Percentiles rank a stretch among this genome's conserved stretches.
These are phyloP conservation scores for Philantomba maxwellii DNA, from an alignment of 2,113 vertebrate species.

Conservation along the genomic window DNA sequence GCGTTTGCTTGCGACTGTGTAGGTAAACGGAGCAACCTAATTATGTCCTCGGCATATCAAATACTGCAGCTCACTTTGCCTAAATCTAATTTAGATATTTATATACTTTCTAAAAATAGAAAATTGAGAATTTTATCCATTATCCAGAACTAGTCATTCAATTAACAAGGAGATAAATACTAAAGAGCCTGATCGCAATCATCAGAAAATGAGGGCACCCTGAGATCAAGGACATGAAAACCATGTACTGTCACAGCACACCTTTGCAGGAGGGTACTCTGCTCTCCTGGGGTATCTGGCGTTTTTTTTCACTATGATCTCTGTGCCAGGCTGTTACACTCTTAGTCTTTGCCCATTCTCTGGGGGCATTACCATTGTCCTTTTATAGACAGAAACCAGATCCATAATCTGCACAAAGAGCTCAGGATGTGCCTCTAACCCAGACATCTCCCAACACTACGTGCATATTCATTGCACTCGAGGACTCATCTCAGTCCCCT, in stretches of 20 bases:
- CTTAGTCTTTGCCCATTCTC: not conserved
- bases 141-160: slow-evolving; percentile 72
- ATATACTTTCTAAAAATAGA: slow-evolving; percentile 75
- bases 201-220: slow-evolving; percentile 56
- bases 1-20: slow-evolving; percentile 54
- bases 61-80: slow-evolving; percentile 58
- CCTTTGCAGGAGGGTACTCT: not conserved
- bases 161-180: slow-evolving; percentile 70
- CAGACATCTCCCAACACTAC: not conserved
- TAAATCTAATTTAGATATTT: slow-evolving; percentile 76
- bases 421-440: not conserved
- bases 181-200: slow-evolving; percentile 47
- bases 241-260: not conserved
- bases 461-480: not conserved
- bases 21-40: slow-evolving; percentile 72
- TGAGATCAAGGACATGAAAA: slow-evolving; percentile 36
- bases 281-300: not conserved
- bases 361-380: not conserved
- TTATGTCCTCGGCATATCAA: slow-evolving; percentile 68
- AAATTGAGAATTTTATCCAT: slow-evolving; percentile 72
- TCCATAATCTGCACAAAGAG: not conserved
- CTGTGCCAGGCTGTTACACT: no score
- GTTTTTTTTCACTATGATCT: not conserved
- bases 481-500: not conserved
- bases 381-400: not conserved